These are phyloP conservation scores for Sebastes iracundus DNA, from an alignment of 2,797 vertebrate species.

Conservation along the genomic window DNA sequence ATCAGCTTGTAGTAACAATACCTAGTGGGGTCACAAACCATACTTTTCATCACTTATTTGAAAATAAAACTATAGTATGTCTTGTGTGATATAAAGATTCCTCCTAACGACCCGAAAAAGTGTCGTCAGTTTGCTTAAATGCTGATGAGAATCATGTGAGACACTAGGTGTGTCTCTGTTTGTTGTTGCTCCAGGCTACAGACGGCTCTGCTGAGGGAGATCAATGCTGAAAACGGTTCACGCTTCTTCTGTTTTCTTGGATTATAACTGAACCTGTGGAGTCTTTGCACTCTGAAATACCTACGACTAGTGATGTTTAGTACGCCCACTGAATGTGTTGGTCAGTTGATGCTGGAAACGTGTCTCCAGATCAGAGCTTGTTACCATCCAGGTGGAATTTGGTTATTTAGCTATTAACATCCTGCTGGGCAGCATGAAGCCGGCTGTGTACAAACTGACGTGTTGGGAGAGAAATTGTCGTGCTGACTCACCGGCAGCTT, in stretches of 20 bases:
- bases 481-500: slow-evolving; percentile 50
- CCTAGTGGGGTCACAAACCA: neutral
- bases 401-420: slow-evolving; percentile 12
- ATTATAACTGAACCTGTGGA: neutral
- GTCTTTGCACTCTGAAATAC: neutral
- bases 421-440: slow-evolving; percentile 11
- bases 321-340: neutral
- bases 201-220: slow-evolving; percentile 19
- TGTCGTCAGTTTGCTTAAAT: neutral
- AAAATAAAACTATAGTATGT: neutral
- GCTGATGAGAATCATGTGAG: slow-evolving; percentile 28
- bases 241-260: neutral
- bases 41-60: neutral
- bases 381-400: slow-evolving; percentile 2
- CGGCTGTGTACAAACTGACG: slow-evolving; percentile 17
- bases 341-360: neutral
- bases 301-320: neutral
- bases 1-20: neutral
- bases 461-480: slow-evolving; percentile 34
- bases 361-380: neutral
- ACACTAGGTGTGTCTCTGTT: slow-evolving; percentile 39
- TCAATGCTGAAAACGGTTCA: neutral
- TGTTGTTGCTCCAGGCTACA: slow-evolving; percentile 33
- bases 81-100: neutral
- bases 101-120: neutral